Base-by-base conservation (phyloP, 2,113 vertebrate species). In the Pseudorectes ferrugineus region DNA sequence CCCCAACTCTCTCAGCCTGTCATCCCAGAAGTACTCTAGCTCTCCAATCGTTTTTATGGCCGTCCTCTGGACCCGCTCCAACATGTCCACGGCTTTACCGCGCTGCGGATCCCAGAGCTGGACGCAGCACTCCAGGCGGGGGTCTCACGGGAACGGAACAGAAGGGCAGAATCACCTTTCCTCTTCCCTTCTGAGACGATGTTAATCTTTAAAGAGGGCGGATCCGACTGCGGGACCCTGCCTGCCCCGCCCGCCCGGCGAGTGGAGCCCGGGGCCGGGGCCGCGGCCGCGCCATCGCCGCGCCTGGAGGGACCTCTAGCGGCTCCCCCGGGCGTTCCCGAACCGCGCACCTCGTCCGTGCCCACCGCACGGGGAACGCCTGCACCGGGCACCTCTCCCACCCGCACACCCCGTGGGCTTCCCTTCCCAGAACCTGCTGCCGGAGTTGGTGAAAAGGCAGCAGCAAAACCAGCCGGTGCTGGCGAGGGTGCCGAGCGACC, bases 341-440 rank as follows among this genome's bases (percentile, higher is more conserved):
- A 20, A 2, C n/a, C 18, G 0, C 3, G 25, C 26, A 0, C 1
- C 10, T 8, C 61, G 3, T 0, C 26, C 51, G 0, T 3, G 2
- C 4, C 9, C 49, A 15, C 16, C 28, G 0, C 0, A 2, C 33
- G 5, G 12, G 8, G 15, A 31, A 2, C 8, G 4, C 6, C 0
- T 3, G 3, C 10, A 0, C 15, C 0, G 29, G 5, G 8, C 3
- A 5, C 35, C 63, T 11, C 8, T 2, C 14, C 6, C 62, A 14
- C 21, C 33, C 42, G n/a, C 57, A 3, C 21, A 1, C 3, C 13
- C 68, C 65, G 1, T 0, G 35, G 5, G 5, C 35, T 49, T 13
- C 5, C 0, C 71, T 17, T 13, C 29, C 58, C 51, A 4, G 1
- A 46, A 15, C 2, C 5, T 22, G 10, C 31, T 23, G 46, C 55